Evolutionary conservation across 2,113 vertebrate species (phyloP).

Genomic region (Podarcis muralis): DNA sequence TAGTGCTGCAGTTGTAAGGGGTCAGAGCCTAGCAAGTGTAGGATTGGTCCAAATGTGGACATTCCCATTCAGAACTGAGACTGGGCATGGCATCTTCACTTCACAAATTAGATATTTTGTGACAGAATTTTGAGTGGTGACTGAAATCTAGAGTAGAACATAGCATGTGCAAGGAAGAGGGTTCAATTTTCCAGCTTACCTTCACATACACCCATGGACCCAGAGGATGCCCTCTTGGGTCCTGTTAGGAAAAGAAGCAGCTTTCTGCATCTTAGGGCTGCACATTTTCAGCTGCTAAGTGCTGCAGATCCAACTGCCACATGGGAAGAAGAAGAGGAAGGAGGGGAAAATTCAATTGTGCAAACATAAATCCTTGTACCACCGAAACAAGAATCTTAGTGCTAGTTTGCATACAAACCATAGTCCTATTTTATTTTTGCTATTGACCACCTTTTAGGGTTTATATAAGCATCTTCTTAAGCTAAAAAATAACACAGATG

Average conservation of each 20-base stretch:
- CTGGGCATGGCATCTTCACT: not conserved
- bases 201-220: no score
- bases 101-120: not conserved
- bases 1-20: not conserved
- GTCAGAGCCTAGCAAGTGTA: not conserved
- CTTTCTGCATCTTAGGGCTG: no score
- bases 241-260: no score
- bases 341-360: no score
- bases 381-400: no score
- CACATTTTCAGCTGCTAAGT: not conserved
- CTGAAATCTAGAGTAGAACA: not conserved
- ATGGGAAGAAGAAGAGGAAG: no score
- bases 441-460: not conserved
- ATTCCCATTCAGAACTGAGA: not conserved
- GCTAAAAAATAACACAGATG: no score
- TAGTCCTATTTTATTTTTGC: not conserved
- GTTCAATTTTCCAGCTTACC: no score
- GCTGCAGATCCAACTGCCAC: not conserved
- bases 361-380: no score
- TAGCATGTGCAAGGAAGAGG: not conserved
- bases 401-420: no score
- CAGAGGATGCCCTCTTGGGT: not conserved
- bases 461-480: no score
- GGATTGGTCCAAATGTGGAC: not conserved
- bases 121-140: not conserved